phyloP scores from a whole-genome alignment of 92 coral and sea anemone species.

The Umimayanthus kanabou region DNA sequence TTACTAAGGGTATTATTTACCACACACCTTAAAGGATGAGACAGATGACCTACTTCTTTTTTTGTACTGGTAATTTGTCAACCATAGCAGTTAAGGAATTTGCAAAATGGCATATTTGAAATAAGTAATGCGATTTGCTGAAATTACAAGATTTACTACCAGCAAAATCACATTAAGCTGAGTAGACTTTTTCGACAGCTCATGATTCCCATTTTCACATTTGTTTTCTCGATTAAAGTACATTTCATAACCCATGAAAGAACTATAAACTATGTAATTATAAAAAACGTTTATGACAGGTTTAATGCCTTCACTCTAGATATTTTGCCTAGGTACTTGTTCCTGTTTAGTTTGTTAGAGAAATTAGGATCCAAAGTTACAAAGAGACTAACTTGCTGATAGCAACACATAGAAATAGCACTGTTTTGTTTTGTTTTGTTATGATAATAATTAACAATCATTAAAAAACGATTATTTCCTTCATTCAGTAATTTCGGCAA shows the following conservation, averaged over 20 bases:
- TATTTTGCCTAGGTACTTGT: constrained; percentile 17
- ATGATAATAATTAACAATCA: neutral
- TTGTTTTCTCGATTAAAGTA: neutral
- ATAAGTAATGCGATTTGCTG: constrained; percentile 31
- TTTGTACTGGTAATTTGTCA: constrained; percentile 31
- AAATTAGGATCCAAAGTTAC: constrained; percentile 1
- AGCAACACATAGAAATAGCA: constrained; percentile 6
- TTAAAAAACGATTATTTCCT: constrained; percentile 7
- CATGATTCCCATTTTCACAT: neutral
- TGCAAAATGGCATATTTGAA: constrained; percentile 19
- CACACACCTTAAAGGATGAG: constrained; percentile 31
- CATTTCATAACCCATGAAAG: constrained; percentile 13
- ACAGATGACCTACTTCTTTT: constrained; percentile 29
- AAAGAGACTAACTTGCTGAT: constrained; percentile 1
- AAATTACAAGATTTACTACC: constrained; percentile 19
- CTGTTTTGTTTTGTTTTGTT: constrained; percentile 11
- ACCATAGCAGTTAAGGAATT: constrained; percentile 28
- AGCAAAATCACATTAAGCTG: constrained; percentile 2
- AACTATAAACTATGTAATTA: neutral
- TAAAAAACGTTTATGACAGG: constrained; percentile 1
- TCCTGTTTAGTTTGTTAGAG: constrained; percentile 9
- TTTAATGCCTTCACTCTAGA: constrained; percentile 9
- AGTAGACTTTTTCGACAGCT: constrained; percentile 6
- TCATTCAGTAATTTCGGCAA: neutral
- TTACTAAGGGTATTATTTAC: no score